A percentile compares a stretch with the other conserved stretches of the same genome.
Conservation (phyloP, 2,888 invertebrate genomes). For the Harmothoe impar region DNA sequence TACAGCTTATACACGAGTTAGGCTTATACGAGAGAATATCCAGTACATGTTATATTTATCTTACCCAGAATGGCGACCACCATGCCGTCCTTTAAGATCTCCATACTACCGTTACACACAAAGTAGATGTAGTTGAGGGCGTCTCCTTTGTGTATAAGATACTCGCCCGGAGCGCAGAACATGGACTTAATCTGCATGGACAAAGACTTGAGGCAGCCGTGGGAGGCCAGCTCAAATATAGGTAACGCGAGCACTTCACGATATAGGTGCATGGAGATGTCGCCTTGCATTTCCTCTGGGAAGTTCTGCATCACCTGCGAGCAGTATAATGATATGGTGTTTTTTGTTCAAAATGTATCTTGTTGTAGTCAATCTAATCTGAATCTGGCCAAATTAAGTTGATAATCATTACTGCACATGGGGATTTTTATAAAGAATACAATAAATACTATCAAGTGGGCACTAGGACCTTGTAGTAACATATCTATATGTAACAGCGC, state of each 20-base stretch:
- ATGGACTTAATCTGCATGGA: slow-evolving; percentile 95
- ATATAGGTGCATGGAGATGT: slow-evolving; percentile 97
- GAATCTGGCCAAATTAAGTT: too few relatives aligned
- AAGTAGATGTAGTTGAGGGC: slow-evolving; percentile 96
- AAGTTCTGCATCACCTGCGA: slow-evolving; percentile 96
- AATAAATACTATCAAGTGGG: too few relatives aligned
- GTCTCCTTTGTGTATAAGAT: slow-evolving; percentile 96
- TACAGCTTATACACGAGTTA: too few relatives aligned
- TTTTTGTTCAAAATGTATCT: too few relatives aligned
- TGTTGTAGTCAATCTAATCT: background rate
- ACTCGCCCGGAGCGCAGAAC: slow-evolving; percentile 98
- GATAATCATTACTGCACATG: too few relatives aligned
- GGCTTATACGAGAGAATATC: too few relatives aligned
- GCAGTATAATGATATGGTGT: background rate
- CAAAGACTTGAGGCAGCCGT: slow-evolving; percentile 95
- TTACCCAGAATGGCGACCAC: slow-evolving; percentile 97
- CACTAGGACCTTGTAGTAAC: too few relatives aligned
- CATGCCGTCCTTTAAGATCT: slow-evolving; percentile 97
- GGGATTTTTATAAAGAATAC: too few relatives aligned
- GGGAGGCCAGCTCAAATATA: slow-evolving; percentile 94
- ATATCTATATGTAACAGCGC: too few relatives aligned
- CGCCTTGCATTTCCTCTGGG: slow-evolving; percentile 96
- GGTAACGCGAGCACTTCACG: slow-evolving; percentile 96
- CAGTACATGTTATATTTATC: slow-evolving; percentile 78
- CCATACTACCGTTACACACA: slow-evolving; percentile 98